These are phyloP conservation scores for Haplochromis burtoni DNA, from an alignment of 2,113 vertebrate species.

Conservation along the genomic window DNA sequence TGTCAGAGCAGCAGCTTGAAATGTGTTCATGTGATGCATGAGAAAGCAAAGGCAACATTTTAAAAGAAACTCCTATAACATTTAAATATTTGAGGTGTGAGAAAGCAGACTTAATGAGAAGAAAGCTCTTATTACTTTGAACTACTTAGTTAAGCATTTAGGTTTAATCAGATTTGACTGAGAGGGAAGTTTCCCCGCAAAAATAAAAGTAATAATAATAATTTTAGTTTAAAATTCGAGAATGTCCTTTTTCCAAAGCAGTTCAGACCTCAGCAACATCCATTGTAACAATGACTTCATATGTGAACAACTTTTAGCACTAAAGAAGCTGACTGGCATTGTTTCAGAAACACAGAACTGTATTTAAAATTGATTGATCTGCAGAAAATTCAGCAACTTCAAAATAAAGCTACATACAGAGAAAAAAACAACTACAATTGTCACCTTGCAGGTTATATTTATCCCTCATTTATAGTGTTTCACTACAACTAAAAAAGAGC, in stretches of 20 bases:
- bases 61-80: neutral
- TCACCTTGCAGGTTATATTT: fast-evolving
- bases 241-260: neutral
- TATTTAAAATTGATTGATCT: neutral
- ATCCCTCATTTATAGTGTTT: neutral
- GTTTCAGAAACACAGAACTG: fast-evolving
- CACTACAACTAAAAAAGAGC: neutral
- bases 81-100: neutral
- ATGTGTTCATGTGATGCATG: neutral
- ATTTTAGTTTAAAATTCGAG: neutral
- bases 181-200: neutral
- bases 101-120: neutral
- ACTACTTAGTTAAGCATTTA: neutral
- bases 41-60: neutral
- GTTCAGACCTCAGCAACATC: fast-evolving
- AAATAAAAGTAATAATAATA: neutral
- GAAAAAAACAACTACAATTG: fast-evolving
- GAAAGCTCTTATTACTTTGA: neutral
- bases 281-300: neutral
- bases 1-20: neutral
- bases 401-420: neutral
- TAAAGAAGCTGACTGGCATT: neutral
- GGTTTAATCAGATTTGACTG: neutral
- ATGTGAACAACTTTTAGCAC: neutral
- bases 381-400: neutral